Base-by-base conservation (phyloP, 2,888 invertebrate species). In the Alcis repandata region DNA sequence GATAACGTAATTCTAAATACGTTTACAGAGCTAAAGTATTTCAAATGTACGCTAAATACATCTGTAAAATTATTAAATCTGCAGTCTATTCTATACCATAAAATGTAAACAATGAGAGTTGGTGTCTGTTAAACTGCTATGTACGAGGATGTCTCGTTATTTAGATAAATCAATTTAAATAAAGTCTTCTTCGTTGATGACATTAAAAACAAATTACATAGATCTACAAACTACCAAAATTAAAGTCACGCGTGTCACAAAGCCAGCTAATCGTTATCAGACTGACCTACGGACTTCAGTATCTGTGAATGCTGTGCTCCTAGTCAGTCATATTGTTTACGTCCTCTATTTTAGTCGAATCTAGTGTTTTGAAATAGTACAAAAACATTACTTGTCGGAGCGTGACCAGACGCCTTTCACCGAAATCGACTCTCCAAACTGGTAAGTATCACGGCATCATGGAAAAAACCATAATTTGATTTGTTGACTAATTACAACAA, bases 371-470 rank as follows among this genome's bases (percentile, higher is more conserved):
- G 51, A 9, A 48, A 27, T 48, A 48, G 15, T 19, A 33, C 17
- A 8, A 36, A 51, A 19, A 36, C 13, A 36, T 36, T 8, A 13
- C n/a, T 8, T 8, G 11, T 22, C 27, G 20, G 53, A 40, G 22
- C 53, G 27, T 40, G 52, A 53, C 53, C 9, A 40, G 15, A 40
- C n/a, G 15, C 53, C 53, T 53, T 53, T 53, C 53, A 53, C 40
- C 53, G 19, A 51, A 49, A 20, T 36, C 36, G 4, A 38, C 38
- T 38, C 40, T 36, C 20, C 36, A 38, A 51, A 19, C 36, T 20
- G n/a, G 36, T 36, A 36, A 51, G 13, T n/a, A 13, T 36, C 19
- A 51, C 36, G 33, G 3, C 13, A 19, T 15, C 7, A 9, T 19
- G 51, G 11, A 10, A 15, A 49, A 49, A 19, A 49, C 17, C 17